Percentiles rank a stretch among this genome's conserved stretches.
Evolutionary conservation across 2,113 vertebrate species (phyloP).

Genomic region (Tragelaphus imberbis): DNA sequence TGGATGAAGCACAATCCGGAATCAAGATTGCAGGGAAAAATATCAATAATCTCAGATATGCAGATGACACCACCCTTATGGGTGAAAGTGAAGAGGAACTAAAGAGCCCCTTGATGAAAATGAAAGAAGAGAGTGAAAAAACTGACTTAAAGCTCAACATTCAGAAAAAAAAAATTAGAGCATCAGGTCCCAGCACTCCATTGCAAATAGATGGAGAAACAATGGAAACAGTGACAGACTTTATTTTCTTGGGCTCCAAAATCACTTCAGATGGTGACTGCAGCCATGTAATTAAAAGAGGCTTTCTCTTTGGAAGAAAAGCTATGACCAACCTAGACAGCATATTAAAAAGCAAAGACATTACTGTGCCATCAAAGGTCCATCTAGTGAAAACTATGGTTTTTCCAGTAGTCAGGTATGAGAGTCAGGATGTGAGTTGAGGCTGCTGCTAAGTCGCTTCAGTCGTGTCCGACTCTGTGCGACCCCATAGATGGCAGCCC

Average conservation of each 20-base stretch:
- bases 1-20: neutral
- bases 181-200: fast-evolving
- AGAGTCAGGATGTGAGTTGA: neutral
- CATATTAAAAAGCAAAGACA: neutral
- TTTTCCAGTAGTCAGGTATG: neutral
- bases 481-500: no score
- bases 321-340: neutral
- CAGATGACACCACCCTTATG: neutral
- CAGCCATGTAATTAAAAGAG: neutral
- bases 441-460: no score
- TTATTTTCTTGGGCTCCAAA: neutral
- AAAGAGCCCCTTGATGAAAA: neutral
- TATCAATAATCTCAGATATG: neutral
- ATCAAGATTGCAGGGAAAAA: neutral
- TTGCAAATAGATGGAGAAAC: neutral
- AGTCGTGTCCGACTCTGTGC: no score
- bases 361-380: neutral
- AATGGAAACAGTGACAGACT: neutral
- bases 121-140: neutral
- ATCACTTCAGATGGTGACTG: neutral
- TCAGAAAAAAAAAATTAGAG: neutral
- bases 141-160: neutral
- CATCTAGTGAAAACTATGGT: neutral
- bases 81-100: neutral
- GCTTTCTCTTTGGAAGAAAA: neutral